Percentiles rank a stretch among this genome's conserved stretches.
Evolutionary conservation across 2,888 invertebrate species (phyloP).

Genomic region (Syrphus vitripennis): DNA sequence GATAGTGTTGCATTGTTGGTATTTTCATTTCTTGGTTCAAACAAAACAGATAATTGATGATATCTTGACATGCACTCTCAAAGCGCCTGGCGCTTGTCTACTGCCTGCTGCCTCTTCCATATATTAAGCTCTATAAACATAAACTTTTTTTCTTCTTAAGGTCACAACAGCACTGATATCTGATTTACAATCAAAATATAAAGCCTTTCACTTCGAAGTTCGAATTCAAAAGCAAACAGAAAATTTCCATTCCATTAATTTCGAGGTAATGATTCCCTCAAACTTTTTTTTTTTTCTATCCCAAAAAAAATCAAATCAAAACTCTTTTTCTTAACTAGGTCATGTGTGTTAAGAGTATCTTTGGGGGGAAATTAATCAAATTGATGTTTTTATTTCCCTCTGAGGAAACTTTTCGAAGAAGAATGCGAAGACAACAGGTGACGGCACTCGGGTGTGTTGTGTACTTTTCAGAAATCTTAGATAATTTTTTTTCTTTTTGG

Average conservation of each 20-base stretch:
- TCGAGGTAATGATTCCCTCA: neutral
- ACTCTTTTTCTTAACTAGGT: neutral
- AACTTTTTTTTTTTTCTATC: neutral
- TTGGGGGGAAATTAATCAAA: conserved; percentile 8
- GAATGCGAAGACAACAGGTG: conserved; percentile 4
- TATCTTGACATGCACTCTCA: neutral
- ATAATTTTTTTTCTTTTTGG: neutral
- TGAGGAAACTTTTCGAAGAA: neutral
- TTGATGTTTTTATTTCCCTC: neutral
- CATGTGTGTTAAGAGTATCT: conserved; percentile 23
- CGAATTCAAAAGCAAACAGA: neutral
- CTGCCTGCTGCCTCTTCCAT: too few species aligned
- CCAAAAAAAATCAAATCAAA: neutral
- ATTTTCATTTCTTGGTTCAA: neutral
- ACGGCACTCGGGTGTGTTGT: conserved; percentile 1
- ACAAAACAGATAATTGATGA: neutral
- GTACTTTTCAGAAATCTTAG: neutral
- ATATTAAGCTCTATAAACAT: conserved; percentile 7
- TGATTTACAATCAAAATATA: neutral
- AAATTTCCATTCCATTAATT: neutral
- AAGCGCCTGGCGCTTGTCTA: conserved; percentile 3
- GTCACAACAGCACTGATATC: neutral
- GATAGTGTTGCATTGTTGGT: neutral
- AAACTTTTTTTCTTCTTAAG: neutral
- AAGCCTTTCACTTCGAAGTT: conserved; percentile 12